phyloP scores from a whole-genome alignment of 2,797 vertebrate species.

The Mus spretus region DNA sequence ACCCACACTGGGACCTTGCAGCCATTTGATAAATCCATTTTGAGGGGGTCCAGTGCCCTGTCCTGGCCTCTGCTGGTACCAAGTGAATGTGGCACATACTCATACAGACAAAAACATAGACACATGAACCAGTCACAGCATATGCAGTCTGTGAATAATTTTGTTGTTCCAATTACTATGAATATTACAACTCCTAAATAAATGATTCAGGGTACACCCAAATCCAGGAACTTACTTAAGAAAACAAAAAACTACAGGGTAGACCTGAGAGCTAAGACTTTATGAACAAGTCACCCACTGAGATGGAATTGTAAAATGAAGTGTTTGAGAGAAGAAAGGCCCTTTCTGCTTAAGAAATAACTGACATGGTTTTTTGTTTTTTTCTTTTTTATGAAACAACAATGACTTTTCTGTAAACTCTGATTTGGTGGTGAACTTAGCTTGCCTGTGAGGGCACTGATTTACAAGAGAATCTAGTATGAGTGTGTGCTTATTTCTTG shows the following conservation, averaged over 20 bases:
- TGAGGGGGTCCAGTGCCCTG: no score
- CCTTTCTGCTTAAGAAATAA: conserved; percentile 6
- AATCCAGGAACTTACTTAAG: conserved; percentile 38
- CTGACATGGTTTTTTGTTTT: neutral
- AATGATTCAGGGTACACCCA: neutral
- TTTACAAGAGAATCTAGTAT: neutral
- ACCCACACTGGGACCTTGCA: neutral
- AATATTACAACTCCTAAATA: neutral
- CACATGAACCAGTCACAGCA: neutral
- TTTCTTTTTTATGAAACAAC: conserved; percentile 56
- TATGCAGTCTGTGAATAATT: neutral
- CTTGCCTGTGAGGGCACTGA: neutral
- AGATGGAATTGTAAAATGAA: neutral
- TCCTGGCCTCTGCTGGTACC: neutral
- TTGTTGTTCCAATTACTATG: neutral
- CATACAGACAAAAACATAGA: neutral
- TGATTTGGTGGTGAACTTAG: conserved; percentile 3
- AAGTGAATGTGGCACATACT: neutral
- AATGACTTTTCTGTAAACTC: neutral
- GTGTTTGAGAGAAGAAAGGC: conserved; percentile 2
- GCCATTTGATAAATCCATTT: neutral
- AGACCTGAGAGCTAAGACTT: neutral
- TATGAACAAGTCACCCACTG: neutral
- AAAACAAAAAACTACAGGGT: neutral
- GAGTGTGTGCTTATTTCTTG: neutral